Evolutionary conservation across 1,140 invertebrate genomes (phyloP).

Genomic region (Aphaenogaster rudis): DNA sequence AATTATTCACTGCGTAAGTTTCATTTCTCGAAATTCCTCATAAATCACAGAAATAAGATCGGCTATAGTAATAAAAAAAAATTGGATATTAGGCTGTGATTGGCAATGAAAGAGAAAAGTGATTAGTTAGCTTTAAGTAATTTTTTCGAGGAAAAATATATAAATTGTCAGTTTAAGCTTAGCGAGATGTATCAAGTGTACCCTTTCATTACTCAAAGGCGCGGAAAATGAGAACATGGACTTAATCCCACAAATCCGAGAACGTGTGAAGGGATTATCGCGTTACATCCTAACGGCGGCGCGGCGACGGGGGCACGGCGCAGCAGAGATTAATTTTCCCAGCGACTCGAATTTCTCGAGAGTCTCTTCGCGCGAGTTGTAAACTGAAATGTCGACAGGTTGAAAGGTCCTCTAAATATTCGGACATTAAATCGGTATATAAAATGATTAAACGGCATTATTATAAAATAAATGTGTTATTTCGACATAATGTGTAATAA

Average conservation of each 20-base stretch:
- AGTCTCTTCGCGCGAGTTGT: neutral
- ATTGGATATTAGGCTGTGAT: neutral
- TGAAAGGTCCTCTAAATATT: neutral
- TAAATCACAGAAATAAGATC: neutral
- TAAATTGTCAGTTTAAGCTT: conserved; percentile 29
- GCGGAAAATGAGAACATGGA: conserved; percentile 37
- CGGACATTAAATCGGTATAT: conserved; percentile 2
- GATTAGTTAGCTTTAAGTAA: neutral
- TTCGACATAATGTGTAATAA: neutral
- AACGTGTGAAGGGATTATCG: conserved; percentile 47
- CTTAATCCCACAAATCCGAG: conserved; percentile 53
- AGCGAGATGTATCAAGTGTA: conserved; percentile 9
- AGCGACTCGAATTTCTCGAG: conserved; percentile 50
- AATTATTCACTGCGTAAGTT: neutral
- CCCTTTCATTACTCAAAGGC: conserved; percentile 41
- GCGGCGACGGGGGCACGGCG: neutral
- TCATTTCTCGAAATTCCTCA: neutral
- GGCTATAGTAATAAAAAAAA: neutral
- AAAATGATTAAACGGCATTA: neutral
- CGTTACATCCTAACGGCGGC: conserved; percentile 27
- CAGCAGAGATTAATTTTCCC: conserved; percentile 37
- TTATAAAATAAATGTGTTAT: neutral
- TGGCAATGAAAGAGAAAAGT: neutral
- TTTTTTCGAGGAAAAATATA: neutral
- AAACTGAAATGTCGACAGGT: neutral